Conservation (phyloP, 2,797 vertebrate genomes). For the Valencia hispanica region DNA sequence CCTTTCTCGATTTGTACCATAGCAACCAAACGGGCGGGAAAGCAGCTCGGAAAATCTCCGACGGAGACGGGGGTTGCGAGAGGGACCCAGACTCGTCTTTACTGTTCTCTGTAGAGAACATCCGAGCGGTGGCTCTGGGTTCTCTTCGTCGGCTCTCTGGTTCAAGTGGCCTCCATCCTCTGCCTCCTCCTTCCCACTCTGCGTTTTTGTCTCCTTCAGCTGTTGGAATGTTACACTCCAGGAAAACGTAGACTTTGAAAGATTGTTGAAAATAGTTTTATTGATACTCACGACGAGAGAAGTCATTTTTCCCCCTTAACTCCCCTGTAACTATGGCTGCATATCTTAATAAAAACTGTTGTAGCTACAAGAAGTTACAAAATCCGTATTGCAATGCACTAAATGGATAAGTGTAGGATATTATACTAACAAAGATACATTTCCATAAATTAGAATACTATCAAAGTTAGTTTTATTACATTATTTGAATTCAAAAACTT, state of each 20-base stretch:
- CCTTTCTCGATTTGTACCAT: slow-evolving; percentile 64
- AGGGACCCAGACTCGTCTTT: slow-evolving; percentile 17
- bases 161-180: not conserved
- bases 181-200: not conserved
- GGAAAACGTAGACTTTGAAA: not conserved
- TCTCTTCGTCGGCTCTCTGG: not conserved
- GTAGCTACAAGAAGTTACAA: not conserved
- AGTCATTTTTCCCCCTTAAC: not conserved
- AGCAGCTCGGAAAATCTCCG: slow-evolving; percentile 41
- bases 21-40: slow-evolving; percentile 61
- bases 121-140: slow-evolving; percentile 14
- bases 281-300: too few relatives aligned
- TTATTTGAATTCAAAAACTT: not conserved
- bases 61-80: slow-evolving; percentile 32
- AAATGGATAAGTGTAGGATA: not conserved
- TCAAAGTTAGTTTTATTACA: not conserved
- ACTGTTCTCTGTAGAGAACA: slow-evolving; percentile 18
- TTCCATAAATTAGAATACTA: not conserved
- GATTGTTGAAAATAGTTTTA: not conserved
- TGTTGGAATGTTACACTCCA: not conserved
- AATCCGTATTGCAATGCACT: not conserved
- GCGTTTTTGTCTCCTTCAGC: slow-evolving; percentile 15
- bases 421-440: not conserved
- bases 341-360: not conserved
- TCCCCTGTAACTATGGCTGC: not conserved